These are phyloP conservation scores for Apistogramma diplotaenia DNA, from an alignment of 2,113 vertebrate genomes.

Conservation along the genomic window DNA sequence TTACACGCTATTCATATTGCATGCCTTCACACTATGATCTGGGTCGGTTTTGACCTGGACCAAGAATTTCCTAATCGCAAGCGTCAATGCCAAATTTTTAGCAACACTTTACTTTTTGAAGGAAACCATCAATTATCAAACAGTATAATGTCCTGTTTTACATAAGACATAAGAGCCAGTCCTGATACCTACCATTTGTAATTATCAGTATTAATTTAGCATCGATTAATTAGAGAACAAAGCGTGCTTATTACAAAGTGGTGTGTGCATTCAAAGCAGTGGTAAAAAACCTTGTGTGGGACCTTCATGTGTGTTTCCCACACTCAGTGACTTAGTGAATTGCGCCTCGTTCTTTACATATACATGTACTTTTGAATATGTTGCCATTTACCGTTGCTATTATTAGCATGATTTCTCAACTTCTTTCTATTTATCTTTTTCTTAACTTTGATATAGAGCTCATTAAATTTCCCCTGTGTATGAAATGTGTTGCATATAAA, in stretches of 20 bases:
- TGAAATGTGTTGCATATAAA: neutral
- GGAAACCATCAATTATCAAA: neutral
- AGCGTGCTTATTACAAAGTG: neutral
- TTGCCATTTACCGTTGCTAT: neutral
- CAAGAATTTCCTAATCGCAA: no score
- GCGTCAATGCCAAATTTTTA: no score
- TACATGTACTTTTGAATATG: neutral
- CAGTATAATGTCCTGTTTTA: neutral
- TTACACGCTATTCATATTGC: neutral
- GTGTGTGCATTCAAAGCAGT: neutral
- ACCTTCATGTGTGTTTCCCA: neutral
- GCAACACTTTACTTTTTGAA: neutral
- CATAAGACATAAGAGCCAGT: neutral
- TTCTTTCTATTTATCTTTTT: neutral
- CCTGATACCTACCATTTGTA: neutral
- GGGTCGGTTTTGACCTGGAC: neutral
- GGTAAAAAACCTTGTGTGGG: neutral
- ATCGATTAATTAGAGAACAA: neutral
- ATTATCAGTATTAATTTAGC: neutral
- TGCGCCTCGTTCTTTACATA: no score
- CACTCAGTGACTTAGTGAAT: no score
- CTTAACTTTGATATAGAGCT: neutral
- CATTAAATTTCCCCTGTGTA: neutral
- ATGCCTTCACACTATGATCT: neutral
- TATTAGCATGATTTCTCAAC: neutral